Evolutionary conservation across 2,113 vertebrate genomes (phyloP).

Genomic region (Pterocles burchelli): DNA sequence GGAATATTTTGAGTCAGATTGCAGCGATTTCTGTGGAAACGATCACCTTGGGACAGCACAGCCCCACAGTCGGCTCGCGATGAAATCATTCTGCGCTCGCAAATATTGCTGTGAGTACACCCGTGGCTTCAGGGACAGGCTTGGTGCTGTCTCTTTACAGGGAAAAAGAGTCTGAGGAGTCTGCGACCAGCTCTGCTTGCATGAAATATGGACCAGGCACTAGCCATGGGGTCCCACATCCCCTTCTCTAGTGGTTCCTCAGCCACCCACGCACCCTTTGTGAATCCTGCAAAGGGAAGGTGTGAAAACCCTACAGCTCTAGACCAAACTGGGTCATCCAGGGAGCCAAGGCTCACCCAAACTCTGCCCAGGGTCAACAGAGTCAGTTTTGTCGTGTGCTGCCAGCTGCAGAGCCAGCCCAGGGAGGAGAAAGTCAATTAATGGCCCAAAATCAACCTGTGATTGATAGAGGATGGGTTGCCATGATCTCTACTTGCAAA

Average conservation of each 20-base stretch:
- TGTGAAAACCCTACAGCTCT: not conserved
- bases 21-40: not conserved
- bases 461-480: not conserved
- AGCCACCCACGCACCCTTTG: not conserved
- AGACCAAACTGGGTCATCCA: rapidly evolving
- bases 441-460: not conserved
- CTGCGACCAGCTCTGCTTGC: not conserved
- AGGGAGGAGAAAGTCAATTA: not conserved
- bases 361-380: not conserved
- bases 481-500: not conserved
- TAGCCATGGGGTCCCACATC: not conserved
- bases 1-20: conserved; percentile 24
- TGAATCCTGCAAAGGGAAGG: not conserved
- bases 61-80: not conserved
- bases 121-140: not conserved
- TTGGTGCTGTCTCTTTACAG: not conserved
- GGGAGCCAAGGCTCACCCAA: not conserved
- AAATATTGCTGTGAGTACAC: not conserved
- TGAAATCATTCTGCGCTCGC: not conserved
- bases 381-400: rapidly evolving
- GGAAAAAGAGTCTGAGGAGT: not conserved
- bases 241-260: not conserved
- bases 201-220: not conserved
- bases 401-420: not conserved
- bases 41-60: not conserved